Conservation (phyloP, 1,140 invertebrate species). For the Holcopasites calliopsidis region DNA sequence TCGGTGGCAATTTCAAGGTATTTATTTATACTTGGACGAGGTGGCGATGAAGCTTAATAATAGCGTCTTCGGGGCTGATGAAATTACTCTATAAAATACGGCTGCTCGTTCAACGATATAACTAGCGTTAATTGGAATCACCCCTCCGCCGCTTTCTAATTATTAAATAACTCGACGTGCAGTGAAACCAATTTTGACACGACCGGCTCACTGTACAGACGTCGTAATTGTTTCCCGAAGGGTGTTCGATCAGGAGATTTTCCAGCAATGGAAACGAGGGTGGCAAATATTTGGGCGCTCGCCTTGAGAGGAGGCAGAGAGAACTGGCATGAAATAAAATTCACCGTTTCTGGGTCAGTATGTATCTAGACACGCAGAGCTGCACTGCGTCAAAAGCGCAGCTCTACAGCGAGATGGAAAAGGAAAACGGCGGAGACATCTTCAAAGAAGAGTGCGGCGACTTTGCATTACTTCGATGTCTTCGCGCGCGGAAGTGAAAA, state of each 20-base stretch:
- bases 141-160: background rate
- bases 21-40: constrained; percentile 1
- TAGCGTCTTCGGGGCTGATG: background rate
- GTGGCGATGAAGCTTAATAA: background rate
- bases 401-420: constrained; percentile 23
- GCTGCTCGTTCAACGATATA: background rate
- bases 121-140: background rate
- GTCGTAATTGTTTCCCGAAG: background rate
- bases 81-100: background rate
- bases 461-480: constrained; percentile 30
- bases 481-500: background rate
- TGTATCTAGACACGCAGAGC: constrained; percentile 52
- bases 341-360: constrained; percentile 51
- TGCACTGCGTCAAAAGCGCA: constrained; percentile 44
- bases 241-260: constrained; percentile 39
- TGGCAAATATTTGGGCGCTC: constrained; percentile 56
- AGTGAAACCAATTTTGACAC: background rate
- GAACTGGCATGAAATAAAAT: constrained; percentile 42
- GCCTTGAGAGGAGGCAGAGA: constrained; percentile 15
- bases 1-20: constrained; percentile 75
- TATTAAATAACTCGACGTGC: too few species aligned
- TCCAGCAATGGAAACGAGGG: constrained; percentile 12
- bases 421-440: background rate
- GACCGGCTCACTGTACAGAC: background rate
- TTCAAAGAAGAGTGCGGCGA: background rate